Evolutionary conservation across 2,113 vertebrate genomes (phyloP), one percentile per base, ranked within the genome.

Genomic region (Salvelinus alpinus): DNA sequence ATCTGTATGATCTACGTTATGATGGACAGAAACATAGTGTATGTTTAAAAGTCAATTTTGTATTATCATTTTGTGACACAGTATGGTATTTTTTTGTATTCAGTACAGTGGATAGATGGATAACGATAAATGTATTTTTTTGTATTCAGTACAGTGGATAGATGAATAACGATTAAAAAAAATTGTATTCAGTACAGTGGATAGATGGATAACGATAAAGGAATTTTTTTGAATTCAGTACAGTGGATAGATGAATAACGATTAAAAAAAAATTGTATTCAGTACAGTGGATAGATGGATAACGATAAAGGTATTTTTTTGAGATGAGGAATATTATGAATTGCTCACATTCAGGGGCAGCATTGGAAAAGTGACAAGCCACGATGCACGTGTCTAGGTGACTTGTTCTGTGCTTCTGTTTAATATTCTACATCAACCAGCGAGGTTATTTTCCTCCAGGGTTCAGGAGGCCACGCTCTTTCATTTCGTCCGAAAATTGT

Each of bases 401-500:
- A 94, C 94, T 96, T 95, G 96, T 92, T 91, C 93, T 90, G 89
- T 91, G 95, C 93, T 91, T 95, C 94, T 92, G 92, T 95, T 97
- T 96, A 94, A 89, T 95, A 97, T 97, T 97, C 96, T 87, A 93
- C 95, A 91, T 89, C 93, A 93, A 96, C 95, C 90, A 88, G 92
- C 87, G 79, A 93, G 93, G 91, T 96, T 95, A 95, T 95, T 95
- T 96, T 97, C 95, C 96, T 96, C 93, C 93, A 92, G 95, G 96
- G 96, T 96, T 98, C 95, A 95, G 91, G 87, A 96, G 97, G 97
- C 94, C 97, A 97, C 77, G 92, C 93, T 88, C 95, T 96, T 98
- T 96, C 97, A 99, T 99, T 98, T 98, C 95, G 95, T 94, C 94
- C 96, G 98, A 99, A 98, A 99, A 99, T 99, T 98, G 97, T 99